These are phyloP conservation scores for Anoplius nigerrimus DNA, from an alignment of 2,888 invertebrate genomes.

Conservation along the genomic window DNA sequence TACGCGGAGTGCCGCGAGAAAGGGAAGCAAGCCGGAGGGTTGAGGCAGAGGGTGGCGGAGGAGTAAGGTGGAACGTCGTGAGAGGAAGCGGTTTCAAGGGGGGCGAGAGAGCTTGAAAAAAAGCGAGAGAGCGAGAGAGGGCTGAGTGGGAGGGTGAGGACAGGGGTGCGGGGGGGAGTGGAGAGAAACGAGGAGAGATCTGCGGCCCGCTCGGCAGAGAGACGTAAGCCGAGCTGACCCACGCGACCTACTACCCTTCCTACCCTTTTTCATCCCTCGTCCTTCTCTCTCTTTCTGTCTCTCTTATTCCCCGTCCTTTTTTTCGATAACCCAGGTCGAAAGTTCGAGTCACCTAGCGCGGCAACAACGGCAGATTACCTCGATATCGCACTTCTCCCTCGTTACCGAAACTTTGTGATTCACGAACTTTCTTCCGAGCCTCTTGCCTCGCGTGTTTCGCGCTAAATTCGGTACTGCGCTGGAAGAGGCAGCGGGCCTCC, in stretches of 20 bases:
- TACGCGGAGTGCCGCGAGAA: constrained; percentile 58
- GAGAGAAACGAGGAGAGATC: constrained; percentile 17
- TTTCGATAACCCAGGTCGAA: constrained; percentile 23
- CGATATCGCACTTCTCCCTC: background rate
- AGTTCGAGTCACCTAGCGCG: constrained; percentile 25
- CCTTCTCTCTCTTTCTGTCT: background rate
- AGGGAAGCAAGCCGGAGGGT: constrained; percentile 38
- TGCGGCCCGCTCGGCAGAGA: constrained; percentile 20
- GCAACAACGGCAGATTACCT: constrained; percentile 2
- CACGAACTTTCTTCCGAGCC: too few relatives aligned
- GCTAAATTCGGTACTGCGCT: too few relatives aligned
- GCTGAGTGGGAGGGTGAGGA: constrained; percentile 29
- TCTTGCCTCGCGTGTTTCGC: too few relatives aligned
- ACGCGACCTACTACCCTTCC: constrained; percentile 51
- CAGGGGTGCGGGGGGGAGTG: background rate
- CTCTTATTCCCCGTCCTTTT: background rate
- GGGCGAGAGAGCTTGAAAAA: constrained; percentile 10
- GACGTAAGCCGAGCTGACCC: constrained; percentile 5
- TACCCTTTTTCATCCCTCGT: constrained; percentile 32
- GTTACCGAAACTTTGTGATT: background rate
- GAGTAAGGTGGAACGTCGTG: background rate
- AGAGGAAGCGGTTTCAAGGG: background rate
- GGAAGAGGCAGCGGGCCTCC: too few relatives aligned
- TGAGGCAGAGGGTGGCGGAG: constrained; percentile 1
- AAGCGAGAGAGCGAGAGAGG: constrained; percentile 25